These are phyloP conservation scores for Ctenomys sociabilis DNA, from an alignment of 2,113 vertebrate genomes.

Conservation along the genomic window DNA sequence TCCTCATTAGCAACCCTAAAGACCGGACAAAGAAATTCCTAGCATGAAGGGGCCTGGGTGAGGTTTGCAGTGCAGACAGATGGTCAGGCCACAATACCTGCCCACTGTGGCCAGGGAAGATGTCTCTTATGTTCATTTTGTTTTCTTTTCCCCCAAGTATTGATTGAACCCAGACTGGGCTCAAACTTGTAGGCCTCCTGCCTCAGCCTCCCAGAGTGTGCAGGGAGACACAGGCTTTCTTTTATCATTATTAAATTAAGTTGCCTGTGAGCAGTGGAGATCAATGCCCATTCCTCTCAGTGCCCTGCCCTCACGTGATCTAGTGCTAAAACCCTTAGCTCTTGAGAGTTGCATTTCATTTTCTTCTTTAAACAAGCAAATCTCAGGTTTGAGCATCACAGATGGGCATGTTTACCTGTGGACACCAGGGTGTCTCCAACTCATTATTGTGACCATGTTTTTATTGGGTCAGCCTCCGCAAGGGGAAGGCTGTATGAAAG, in stretches of 20 bases:
- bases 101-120: background rate
- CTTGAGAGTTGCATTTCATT: background rate
- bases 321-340: accelerated
- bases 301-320: background rate
- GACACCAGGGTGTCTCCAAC: background rate
- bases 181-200: background rate
- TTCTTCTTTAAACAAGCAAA: background rate
- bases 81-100: background rate
- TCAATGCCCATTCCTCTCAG: background rate
- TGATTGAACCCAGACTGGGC: background rate
- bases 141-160: background rate
- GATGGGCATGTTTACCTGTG: background rate
- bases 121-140: accelerated
- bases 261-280: accelerated
- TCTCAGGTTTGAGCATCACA: background rate
- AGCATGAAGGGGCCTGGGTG: background rate
- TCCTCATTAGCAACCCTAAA: background rate
- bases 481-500: background rate
- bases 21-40: background rate
- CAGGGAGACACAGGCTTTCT: background rate
- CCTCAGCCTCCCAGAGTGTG: background rate
- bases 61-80: background rate
- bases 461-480: background rate
- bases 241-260: background rate
- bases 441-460: background rate